A percentile compares a stretch with the other conserved stretches of the same genome.
Evolutionary conservation across 1,140 invertebrate species (phyloP).

Genomic region (Drosophila sucinea): DNA sequence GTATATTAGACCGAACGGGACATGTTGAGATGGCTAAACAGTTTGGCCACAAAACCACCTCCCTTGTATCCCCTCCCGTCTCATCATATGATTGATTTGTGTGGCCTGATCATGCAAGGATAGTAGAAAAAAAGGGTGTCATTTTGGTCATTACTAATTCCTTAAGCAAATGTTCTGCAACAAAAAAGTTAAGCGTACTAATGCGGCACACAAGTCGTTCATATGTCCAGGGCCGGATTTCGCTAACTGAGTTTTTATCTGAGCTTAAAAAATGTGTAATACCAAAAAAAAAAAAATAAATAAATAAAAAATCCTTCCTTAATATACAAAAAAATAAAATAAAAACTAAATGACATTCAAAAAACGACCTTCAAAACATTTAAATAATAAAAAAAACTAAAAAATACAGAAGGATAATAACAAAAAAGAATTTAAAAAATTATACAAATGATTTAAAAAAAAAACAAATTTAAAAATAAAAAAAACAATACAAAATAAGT

Average conservation of each 20-base stretch:
- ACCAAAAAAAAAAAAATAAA: too few relatives aligned
- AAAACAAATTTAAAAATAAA: too few relatives aligned
- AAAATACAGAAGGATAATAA: too few relatives aligned
- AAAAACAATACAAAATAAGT: too few relatives aligned
- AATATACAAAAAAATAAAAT: too few relatives aligned
- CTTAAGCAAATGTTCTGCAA: slow-evolving; percentile 9
- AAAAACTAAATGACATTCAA: too few relatives aligned
- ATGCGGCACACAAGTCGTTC: neutral
- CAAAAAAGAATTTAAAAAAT: too few relatives aligned
- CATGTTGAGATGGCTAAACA: slow-evolving; percentile 6
- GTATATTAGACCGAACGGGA: slow-evolving; percentile 14
- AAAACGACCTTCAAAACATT: slow-evolving; percentile 14
- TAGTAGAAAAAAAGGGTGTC: slow-evolving; percentile 13
- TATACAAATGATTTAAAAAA: too few relatives aligned
- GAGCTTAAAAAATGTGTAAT: too few relatives aligned
- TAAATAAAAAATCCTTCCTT: too few relatives aligned
- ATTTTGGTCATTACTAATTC: slow-evolving; percentile 13
- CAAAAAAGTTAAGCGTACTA: slow-evolving; percentile 11
- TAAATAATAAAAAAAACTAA: too few relatives aligned
- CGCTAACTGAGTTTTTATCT: too few relatives aligned
- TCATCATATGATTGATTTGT: slow-evolving; percentile 47
- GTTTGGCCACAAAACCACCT: neutral
- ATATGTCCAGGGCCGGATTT: neutral
- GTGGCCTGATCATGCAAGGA: slow-evolving; percentile 53
- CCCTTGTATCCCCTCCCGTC: neutral